These are phyloP conservation scores for Drosophila meridionalis DNA, from an alignment of 2,888 invertebrate genomes.

Conservation along the genomic window DNA sequence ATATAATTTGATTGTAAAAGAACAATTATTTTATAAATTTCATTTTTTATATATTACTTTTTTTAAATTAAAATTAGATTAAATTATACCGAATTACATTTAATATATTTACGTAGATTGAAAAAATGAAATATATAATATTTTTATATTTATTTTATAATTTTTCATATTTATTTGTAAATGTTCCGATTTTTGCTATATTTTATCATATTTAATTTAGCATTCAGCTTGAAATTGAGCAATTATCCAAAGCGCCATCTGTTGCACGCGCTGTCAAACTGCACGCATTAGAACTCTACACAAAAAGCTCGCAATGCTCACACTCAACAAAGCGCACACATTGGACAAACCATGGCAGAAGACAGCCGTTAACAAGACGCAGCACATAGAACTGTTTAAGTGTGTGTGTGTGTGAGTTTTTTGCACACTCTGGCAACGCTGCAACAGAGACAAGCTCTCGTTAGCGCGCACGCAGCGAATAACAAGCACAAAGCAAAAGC, in stretches of 20 bases:
- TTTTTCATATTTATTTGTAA: no score
- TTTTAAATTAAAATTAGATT: no score
- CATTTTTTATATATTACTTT: no score
- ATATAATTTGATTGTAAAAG: no score
- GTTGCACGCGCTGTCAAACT: conserved; percentile 32
- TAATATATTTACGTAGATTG: no score
- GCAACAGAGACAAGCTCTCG: conserved; percentile 1
- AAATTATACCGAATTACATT: no score
- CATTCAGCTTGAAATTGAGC: neutral
- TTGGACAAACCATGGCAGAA: neutral
- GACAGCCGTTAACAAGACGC: conserved; percentile 2
- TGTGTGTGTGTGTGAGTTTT: conserved; percentile 3
- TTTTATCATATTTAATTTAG: neutral
- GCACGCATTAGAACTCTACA: conserved; percentile 51
- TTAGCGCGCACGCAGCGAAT: conserved; percentile 53
- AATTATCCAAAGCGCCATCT: conserved; percentile 58
- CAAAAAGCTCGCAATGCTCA: conserved; percentile 48
- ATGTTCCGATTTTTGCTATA: no score
- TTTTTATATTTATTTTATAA: no score
- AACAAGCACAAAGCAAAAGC: conserved; percentile 63
- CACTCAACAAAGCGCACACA: conserved; percentile 25
- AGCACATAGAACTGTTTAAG: neutral
- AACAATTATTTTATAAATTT: no score
- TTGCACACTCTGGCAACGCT: conserved; percentile 53
- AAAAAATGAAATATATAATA: no score